Percentiles rank a stretch among this genome's conserved stretches.
Conservation (phyloP, 2,113 vertebrate species). For the Rissa tridactyla region DNA sequence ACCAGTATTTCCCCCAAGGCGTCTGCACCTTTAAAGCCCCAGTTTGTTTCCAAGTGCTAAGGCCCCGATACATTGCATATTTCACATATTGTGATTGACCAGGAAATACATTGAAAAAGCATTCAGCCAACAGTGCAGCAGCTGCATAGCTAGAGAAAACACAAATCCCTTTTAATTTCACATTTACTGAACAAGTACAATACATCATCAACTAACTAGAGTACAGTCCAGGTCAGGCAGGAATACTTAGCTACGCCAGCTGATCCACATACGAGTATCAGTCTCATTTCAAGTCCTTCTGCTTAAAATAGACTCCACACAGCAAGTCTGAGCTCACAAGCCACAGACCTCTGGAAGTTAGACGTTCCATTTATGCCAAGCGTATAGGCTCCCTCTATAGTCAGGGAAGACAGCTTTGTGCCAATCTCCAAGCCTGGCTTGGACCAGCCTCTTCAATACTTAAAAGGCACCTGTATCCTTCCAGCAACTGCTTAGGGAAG, state of each 20-base stretch:
- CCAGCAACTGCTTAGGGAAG: neutral
- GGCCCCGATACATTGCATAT: neutral
- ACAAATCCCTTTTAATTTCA: slow-evolving; percentile 27
- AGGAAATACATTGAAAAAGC: neutral
- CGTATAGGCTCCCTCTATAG: neutral
- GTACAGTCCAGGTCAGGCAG: neutral
- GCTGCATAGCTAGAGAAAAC: neutral
- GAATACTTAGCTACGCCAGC: neutral
- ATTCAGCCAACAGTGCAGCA: neutral
- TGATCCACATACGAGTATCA: neutral
- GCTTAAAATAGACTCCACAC: neutral
- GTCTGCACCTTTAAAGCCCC: neutral
- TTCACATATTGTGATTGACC: neutral
- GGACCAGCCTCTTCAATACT: neutral
- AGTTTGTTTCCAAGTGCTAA: neutral
- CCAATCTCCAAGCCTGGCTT: neutral
- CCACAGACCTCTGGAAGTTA: neutral
- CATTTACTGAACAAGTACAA: slow-evolving; percentile 30
- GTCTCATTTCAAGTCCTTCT: neutral
- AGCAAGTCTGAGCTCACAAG: neutral
- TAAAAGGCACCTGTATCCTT: neutral
- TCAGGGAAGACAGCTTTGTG: neutral
- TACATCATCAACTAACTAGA: neutral
- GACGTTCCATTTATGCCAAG: neutral
- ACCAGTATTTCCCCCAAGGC: neutral